These are phyloP conservation scores for Columbina picui DNA, from an alignment of 2,113 vertebrate species.

Conservation along the genomic window DNA sequence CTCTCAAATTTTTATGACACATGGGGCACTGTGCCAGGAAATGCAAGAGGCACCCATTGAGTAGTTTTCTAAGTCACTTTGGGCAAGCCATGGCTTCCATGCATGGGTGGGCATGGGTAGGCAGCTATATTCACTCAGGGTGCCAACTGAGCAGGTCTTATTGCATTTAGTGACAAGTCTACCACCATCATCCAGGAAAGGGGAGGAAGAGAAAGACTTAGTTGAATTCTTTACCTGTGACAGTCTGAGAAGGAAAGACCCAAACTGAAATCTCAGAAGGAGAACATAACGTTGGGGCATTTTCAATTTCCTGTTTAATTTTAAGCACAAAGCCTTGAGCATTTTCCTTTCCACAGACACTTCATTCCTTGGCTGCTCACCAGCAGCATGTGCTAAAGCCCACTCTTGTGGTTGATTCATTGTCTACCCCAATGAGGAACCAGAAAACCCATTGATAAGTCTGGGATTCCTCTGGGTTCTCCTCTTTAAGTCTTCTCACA, in stretches of 20 bases:
- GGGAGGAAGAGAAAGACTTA: not conserved
- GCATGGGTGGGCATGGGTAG: not conserved
- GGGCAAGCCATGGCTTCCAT: not conserved
- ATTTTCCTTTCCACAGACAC: not conserved
- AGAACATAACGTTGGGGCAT: not conserved
- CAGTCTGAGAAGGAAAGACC: not conserved
- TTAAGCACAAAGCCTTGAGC: not conserved
- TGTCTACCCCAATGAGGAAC: not conserved
- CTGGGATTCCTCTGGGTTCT: not conserved
- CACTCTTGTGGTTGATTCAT: not conserved
- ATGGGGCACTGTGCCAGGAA: not conserved
- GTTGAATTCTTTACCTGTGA: not conserved
- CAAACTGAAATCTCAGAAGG: not conserved
- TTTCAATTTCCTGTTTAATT: not conserved
- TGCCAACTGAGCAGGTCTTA: not conserved
- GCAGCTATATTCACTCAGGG: not conserved
- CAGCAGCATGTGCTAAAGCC: not conserved
- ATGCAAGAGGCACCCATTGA: not conserved
- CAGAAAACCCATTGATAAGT: not conserved
- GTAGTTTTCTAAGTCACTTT: not conserved
- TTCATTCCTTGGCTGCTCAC: not conserved
- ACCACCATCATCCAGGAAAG: not conserved
- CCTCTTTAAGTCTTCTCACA: not conserved
- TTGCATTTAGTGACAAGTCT: not conserved
- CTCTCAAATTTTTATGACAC: not conserved